These are phyloP conservation scores for Horisme vitalbata DNA, from an alignment of 2,888 invertebrate genomes.

Conservation along the genomic window DNA sequence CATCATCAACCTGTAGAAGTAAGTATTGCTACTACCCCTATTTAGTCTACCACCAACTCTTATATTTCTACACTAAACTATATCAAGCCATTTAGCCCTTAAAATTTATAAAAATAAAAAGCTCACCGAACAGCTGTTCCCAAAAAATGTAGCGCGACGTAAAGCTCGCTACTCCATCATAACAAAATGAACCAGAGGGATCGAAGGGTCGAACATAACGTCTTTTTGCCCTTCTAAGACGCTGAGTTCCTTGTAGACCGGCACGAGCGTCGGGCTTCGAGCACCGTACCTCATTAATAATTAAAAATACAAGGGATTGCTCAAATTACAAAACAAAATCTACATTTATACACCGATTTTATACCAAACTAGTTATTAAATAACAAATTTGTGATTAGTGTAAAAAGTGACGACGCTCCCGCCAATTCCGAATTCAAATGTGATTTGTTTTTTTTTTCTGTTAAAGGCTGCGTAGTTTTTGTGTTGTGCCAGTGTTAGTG, in stretches of 20 bases:
- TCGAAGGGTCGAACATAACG: constrained; percentile 74
- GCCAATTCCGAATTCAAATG: constrained; percentile 59
- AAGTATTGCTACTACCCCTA: too few species aligned
- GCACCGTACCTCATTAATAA: constrained; percentile 38
- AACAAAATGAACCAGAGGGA: constrained; percentile 65
- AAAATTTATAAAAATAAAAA: neutral
- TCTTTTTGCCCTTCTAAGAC: constrained; percentile 72
- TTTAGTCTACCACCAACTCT: too few species aligned
- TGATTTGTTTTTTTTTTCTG: constrained; percentile 15
- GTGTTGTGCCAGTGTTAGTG: constrained; percentile 17
- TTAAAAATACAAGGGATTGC: constrained; percentile 6
- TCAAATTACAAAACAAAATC: constrained; percentile 13
- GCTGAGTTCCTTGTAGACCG: constrained; percentile 73
- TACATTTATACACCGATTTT: neutral
- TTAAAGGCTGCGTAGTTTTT: neutral
- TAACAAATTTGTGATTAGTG: neutral
- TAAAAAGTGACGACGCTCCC: constrained; percentile 33
- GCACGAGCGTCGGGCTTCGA: constrained; percentile 63
- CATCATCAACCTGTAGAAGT: too few species aligned
- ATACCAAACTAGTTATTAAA: neutral
- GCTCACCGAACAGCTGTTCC: constrained; percentile 25
- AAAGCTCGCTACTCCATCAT: constrained; percentile 49
- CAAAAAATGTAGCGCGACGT: constrained; percentile 22
- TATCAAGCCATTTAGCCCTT: too few species aligned
- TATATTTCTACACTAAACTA: too few species aligned